phyloP scores from a whole-genome alignment of 64 coral and sea anemone species.

The Porites australiensis region DNA sequence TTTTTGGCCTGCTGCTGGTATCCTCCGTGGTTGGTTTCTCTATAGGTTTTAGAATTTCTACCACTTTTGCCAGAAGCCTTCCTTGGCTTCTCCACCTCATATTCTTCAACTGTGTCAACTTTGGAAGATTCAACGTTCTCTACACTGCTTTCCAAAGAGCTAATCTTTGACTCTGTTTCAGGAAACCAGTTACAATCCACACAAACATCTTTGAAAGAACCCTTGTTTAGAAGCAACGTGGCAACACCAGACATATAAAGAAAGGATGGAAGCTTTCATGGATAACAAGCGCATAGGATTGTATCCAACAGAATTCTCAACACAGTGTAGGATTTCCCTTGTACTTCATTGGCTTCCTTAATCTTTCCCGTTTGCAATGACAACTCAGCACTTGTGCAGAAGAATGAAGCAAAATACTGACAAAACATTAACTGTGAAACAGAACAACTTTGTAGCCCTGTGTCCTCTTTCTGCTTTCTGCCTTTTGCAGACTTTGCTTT shows the following conservation, averaged over 20 bases:
- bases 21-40: background rate
- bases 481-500: conserved; percentile 39
- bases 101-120: background rate
- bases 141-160: background rate
- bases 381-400: conserved; percentile 30
- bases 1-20: conserved; percentile 10
- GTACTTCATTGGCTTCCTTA: conserved; percentile 39
- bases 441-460: background rate
- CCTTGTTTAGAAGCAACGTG: background rate
- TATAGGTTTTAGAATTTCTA: background rate
- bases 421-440: conserved; percentile 39
- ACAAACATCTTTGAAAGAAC: background rate
- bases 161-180: background rate
- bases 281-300: background rate
- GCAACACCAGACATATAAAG: conserved; percentile 38
- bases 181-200: background rate
- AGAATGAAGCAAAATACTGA: conserved; percentile 13
- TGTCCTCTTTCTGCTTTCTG: conserved; percentile 24
- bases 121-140: background rate
- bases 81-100: conserved; percentile 3
- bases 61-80: conserved; percentile 2
- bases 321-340: background rate
- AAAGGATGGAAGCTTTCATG: conserved; percentile 18
- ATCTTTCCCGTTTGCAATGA: conserved; percentile 23
- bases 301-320: background rate